Evolutionary conservation across 2,797 vertebrate genomes (phyloP).

Genomic region (Poliocrania exsul): DNA sequence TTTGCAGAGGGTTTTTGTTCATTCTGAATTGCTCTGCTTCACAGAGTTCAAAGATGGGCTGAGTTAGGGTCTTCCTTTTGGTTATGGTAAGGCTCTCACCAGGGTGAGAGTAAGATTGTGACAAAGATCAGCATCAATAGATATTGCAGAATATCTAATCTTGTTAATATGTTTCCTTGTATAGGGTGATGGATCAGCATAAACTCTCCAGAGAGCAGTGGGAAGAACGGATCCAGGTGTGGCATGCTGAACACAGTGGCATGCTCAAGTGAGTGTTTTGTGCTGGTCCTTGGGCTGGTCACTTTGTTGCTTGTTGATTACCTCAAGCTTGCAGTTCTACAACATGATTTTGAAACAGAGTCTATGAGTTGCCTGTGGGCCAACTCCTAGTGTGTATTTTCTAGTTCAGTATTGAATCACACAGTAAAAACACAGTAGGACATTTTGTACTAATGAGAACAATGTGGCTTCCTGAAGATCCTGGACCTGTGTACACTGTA

Average conservation of each 20-base stretch:
- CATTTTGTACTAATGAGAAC: neutral
- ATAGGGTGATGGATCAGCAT: slow-evolving; percentile 95
- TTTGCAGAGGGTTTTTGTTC: neutral
- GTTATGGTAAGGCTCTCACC: neutral
- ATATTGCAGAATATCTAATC: neutral
- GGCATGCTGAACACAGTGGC: slow-evolving; percentile 93
- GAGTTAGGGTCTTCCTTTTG: neutral
- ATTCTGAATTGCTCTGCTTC: neutral
- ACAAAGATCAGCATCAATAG: neutral
- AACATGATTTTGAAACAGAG: neutral
- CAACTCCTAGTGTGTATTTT: neutral
- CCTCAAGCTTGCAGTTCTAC: neutral
- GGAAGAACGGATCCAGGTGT: slow-evolving; percentile 97
- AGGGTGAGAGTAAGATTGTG: neutral
- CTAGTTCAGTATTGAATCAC: neutral
- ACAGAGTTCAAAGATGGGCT: neutral
- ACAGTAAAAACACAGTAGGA: neutral
- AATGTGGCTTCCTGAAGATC: neutral
- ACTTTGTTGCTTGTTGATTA: neutral
- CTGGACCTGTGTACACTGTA: neutral
- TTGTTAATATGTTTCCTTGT: neutral
- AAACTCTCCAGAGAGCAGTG: slow-evolving; percentile 94
- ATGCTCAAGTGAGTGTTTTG: slow-evolving; percentile 90
- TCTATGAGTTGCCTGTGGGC: neutral
- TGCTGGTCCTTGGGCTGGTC: neutral